phyloP scores from a whole-genome alignment of 2,888 invertebrate species.

The Scrobipalpa atriplicella region DNA sequence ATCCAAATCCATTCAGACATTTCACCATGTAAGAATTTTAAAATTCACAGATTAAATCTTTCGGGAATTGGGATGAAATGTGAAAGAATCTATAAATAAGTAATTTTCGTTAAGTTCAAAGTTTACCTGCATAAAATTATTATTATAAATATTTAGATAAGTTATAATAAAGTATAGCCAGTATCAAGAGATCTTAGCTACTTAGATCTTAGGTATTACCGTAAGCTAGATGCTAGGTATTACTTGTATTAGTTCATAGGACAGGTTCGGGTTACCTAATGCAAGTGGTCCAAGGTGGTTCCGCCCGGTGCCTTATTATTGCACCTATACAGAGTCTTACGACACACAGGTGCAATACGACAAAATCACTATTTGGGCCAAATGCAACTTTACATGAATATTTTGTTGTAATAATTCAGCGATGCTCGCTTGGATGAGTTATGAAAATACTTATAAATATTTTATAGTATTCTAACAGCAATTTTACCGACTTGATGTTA shows the following conservation, averaged over 20 bases:
- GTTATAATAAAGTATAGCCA: too few species aligned
- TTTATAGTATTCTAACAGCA: too few species aligned
- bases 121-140: too few species aligned
- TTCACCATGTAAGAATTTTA: too few species aligned
- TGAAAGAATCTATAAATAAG: too few species aligned
- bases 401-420: background rate
- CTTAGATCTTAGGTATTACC: background rate
- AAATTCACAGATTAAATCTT: too few species aligned
- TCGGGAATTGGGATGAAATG: too few species aligned
- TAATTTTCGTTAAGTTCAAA: too few species aligned
- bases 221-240: background rate
- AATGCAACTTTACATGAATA: slow-evolving; percentile 4
- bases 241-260: background rate
- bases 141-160: too few species aligned
- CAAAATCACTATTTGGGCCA: background rate
- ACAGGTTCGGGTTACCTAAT: slow-evolving; percentile 11
- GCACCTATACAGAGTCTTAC: slow-evolving; percentile 7
- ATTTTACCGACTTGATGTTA: too few species aligned
- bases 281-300: slow-evolving; percentile 48
- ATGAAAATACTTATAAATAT: too few species aligned
- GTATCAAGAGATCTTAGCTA: background rate
- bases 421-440: background rate
- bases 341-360: background rate
- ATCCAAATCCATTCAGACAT: too few species aligned
- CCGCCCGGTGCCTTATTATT: slow-evolving; percentile 42